Base-by-base conservation (phyloP, 2,888 invertebrate species). In the Drosophila buzzatii region DNA sequence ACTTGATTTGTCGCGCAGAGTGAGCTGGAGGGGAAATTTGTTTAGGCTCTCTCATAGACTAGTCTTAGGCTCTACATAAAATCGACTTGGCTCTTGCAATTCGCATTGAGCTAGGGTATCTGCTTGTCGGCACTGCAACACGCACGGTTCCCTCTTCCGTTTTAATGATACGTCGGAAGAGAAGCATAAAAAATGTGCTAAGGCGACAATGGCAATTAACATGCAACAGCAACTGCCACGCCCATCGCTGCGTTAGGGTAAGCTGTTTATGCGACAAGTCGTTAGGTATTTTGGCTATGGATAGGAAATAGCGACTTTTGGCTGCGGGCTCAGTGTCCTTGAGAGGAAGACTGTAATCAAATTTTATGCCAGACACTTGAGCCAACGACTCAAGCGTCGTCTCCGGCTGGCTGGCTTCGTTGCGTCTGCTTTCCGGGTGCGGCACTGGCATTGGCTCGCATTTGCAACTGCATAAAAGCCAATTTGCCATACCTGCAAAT, bases 401-500 rank as follows among this genome's bases (percentile, higher is more conserved):
- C 65, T 66, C 64, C 65, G 73, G 73, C 75, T 62, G n/a, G n/a
- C n/a, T 27, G 47, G 18, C 42, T n/a, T 0, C 5, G 75, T 16
- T 27, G 27, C 27, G 27, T 27, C n/a, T 2, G 16, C 39, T 39
- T 39, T 2, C 42, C 18, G 18, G 42, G 10, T 42, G 70, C 63
- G 49, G 72, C 63, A 45, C 49, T 59, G 53, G 58, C 68, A 51
- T 41, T 56, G 49, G 59, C 35, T 69, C 45, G 31, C 68, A 70
- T 84, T 81, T 71, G 68, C 87, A 72, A 79, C 70, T 86, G 82
- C 79, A 83, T 87, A 79, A 81, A 78, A 81, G 81, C 72, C 83
- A 83, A 83, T 86, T 85, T 86, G 73, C 70, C 81, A 72, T 79
- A 72, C 69, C 78, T 78, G 82, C 82, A 69, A 88, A 81, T 85